Evolutionary conservation across 2,797 vertebrate species (phyloP), one percentile per base, ranked within the genome.

Genomic region (Limnodromus scolopaceus): DNA sequence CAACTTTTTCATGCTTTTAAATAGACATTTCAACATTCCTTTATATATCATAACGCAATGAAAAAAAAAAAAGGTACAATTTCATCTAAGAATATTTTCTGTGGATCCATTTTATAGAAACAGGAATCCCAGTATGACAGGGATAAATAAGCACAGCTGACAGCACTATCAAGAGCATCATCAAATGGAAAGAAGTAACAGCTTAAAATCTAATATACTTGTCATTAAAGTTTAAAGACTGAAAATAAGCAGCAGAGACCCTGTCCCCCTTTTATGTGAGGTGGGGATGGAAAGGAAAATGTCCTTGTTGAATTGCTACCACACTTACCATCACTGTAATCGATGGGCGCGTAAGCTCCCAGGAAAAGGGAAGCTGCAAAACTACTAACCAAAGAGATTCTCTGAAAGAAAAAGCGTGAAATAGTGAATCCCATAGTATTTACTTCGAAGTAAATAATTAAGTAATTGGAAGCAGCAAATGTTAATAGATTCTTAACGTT

Each of bases 341-440:
- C 99, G 22, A 99, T 98, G 57, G 99, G 96, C 3, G 98, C 98
- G 65, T 99, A 99, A 70, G 91, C 96, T 46, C 99, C 99, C 6
- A 99, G 98, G 96, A 99, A 99, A 34, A 99, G 98, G 5, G 99
- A 99, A 13, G 99, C 99, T 2, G 99, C 99, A 74, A 99, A 99
- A 84, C 99, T 99, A 93, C 99, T 99, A 96, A 99, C 98, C 98
- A 99, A 95, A 60, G 99, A 99, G 96, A 99, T 99, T 97, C 99
- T 99, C 99, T 99, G 98, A 9, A 96, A 97, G 60, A 89, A 66
- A 96, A 89, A 92, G 55, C 4, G 20, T 20, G 32, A 90, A 43
- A 75, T 5, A 66, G 39, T 32, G 32, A 79, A 18, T 66, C 16
- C 19, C 60, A 60, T 61, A 79, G 38, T 22, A 46, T 46, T 84